These are phyloP conservation scores for Rhynchophorus ferrugineus DNA, from an alignment of 1,140 invertebrate species.

Conservation along the genomic window DNA sequence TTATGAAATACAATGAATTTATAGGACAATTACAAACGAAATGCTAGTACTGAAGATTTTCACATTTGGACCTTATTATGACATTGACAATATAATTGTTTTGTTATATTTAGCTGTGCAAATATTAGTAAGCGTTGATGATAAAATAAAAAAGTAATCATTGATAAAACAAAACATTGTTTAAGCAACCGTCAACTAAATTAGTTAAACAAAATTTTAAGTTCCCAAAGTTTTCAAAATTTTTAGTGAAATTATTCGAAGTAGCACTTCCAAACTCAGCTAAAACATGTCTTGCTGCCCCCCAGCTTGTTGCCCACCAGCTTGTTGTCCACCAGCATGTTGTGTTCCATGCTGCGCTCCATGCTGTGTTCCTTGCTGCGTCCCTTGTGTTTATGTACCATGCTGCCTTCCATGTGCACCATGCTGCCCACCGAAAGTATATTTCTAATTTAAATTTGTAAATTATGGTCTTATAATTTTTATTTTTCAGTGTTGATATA, in stretches of 20 bases:
- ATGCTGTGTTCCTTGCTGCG: conserved; percentile 22
- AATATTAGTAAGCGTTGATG: neutral
- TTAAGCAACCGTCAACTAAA: conserved; percentile 9
- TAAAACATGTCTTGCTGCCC: conserved; percentile 23
- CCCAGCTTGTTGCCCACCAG: conserved; percentile 18
- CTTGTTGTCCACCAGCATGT: conserved; percentile 1
- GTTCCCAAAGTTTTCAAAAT: conserved; percentile 13
- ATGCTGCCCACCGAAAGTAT: neutral
- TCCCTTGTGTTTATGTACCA: conserved; percentile 9
- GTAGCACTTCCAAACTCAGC: conserved; percentile 3
- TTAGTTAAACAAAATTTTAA: neutral
- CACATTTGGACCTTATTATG: conserved; percentile 12
- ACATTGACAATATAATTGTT: conserved; percentile 17
- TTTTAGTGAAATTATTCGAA: conserved; percentile 12
- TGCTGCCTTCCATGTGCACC: conserved; percentile 6
- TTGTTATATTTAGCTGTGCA: conserved; percentile 11
- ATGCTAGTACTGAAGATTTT: conserved; percentile 13
- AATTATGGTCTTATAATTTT: no score
- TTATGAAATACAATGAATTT: conserved; percentile 19
- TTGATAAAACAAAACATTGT: neutral
- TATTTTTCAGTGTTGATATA: no score
- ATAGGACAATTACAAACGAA: conserved; percentile 1
- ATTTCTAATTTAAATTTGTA: no score
- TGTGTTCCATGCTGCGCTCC: conserved; percentile 24
- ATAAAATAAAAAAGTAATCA: conserved; percentile 2